Evolutionary conservation across 1,140 invertebrate genomes (phyloP).

Genomic region (Portunus trituberculatus): DNA sequence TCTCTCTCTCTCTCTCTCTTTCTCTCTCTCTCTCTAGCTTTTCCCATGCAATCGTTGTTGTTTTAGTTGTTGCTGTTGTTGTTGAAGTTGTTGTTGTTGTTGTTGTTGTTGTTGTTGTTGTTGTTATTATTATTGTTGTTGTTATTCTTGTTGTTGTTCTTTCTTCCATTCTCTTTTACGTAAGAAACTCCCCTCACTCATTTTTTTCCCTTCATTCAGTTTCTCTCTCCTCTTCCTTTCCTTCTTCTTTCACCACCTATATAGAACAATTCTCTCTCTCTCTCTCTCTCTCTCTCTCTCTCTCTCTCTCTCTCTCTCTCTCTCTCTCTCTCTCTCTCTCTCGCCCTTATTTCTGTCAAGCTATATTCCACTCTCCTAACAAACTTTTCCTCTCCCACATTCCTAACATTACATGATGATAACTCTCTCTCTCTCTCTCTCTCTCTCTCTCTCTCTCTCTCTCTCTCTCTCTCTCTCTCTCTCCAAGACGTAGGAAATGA

Average conservation of each 20-base stretch:
- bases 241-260: not conserved
- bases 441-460: slow-evolving; percentile 34
- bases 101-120: too few relatives aligned
- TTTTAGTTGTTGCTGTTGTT: too few relatives aligned
- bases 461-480: slow-evolving; percentile 51
- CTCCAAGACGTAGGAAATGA: not conserved
- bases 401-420: too few relatives aligned
- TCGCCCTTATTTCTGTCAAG: not conserved
- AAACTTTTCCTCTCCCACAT: too few relatives aligned
- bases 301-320: not conserved
- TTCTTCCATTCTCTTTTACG: not conserved
- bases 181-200: not conserved
- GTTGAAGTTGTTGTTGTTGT: too few relatives aligned
- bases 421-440: too few relatives aligned
- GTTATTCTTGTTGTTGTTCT: too few relatives aligned
- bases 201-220: not conserved
- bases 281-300: not conserved
- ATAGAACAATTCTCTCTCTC: not conserved
- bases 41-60: not conserved
- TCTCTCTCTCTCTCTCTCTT: slow-evolving; percentile 14
- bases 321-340: not conserved
- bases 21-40: not conserved
- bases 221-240: not conserved
- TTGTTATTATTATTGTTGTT: too few relatives aligned
- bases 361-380: too few relatives aligned